Conservation (phyloP, 1,140 invertebrate genomes). For the Caenorhabditis elegans region WBcel235 BX284606.5:3377001-3377500, state of each 20-base stretch:
- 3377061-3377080: too few species aligned
- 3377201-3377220: background rate
- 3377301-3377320: background rate
- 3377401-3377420: too few species aligned
- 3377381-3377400: too few species aligned
- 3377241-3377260: slow-evolving; percentile 35
- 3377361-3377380: too few species aligned
- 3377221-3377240: slow-evolving; percentile 14
- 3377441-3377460: too few species aligned
- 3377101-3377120: background rate
- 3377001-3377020: background rate
- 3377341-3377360: too few species aligned
- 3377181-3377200: background rate
- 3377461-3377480: too few species aligned
- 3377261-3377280: slow-evolving; percentile 44
- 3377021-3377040: too few species aligned
- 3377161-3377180: background rate
- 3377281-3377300: slow-evolving; percentile 6
- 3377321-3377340: too few species aligned
- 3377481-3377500: too few species aligned
- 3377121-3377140: background rate
- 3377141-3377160: background rate
- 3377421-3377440: too few species aligned
- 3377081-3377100: background rate
- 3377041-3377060: too few species aligned